Base-by-base conservation (phyloP, 2,113 vertebrate genomes). In the Lepidothrix coronata region DNA sequence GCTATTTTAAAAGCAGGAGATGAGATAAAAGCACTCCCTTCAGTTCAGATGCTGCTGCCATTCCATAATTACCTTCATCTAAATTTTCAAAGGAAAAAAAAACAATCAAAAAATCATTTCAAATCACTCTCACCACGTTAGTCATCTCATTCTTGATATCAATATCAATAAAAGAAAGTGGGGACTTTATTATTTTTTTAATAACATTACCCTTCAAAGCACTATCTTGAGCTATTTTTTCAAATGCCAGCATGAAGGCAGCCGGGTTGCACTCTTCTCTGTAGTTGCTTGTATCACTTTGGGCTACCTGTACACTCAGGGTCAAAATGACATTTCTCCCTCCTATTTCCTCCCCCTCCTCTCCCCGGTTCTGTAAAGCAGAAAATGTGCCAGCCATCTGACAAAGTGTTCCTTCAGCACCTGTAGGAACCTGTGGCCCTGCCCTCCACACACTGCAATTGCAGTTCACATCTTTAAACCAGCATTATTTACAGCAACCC, bases 51-150 rank as follows among this genome's bases (percentile, higher is more conserved):
- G 0, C 66, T 14, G 37, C 87, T 87, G 88, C 71, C 91, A 83
- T 93, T 93, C 91, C 89, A 59, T 89, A 95, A 97, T 97, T 96
- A 96, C 85, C 74, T 91, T 95, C 88, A 94, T 93, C 95, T 96
- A 85, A 46, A 87, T 85, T 96, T 96, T 96, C 89, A 96, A 96
- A 96, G 91, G 63, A 83, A 92, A 11, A 52, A 70, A 78, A 79
- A 54, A 54, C 21, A 18, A 41, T 85, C 57, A 37, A 48, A 85
- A 93, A 94, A 76, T 81, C 5, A 85, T 77, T 85, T 83, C 83
- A 80, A 67, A 58, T 62, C 67, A 44, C 37, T 72, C 51, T 55
- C 46, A 14, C 91, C 46, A 49, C 3, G 0, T 55, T 77, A 80
- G 62, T 72, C 73, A 91, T 75, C 55, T 93, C 7, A 0, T 44